phyloP scores from a whole-genome alignment of 92 coral and sea anemone genomes.

The Phenganax subtilis region DNA sequence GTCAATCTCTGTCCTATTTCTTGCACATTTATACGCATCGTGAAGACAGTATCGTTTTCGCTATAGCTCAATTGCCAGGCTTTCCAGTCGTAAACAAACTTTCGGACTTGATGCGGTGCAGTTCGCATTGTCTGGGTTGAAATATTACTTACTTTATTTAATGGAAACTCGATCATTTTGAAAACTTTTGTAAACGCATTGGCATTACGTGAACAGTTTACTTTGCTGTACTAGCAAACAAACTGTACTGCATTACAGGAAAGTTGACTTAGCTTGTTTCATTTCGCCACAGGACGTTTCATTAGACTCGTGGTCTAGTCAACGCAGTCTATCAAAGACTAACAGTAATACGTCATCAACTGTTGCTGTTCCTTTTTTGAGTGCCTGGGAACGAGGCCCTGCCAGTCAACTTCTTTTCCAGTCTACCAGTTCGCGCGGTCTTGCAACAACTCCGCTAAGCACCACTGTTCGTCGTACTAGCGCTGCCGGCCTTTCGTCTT shows the following conservation, averaged over 20 bases:
- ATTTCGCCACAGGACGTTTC: slow-evolving; percentile 12
- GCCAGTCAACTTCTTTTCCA: slow-evolving; percentile 34
- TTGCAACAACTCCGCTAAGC: slow-evolving; percentile 1
- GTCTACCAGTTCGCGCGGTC: slow-evolving; percentile 25
- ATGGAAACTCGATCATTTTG: too few species aligned
- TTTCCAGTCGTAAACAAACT: too few species aligned
- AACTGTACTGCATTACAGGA: background rate
- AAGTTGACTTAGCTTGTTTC: background rate
- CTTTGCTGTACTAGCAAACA: background rate
- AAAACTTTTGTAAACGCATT: too few species aligned
- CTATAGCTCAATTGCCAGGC: too few species aligned
- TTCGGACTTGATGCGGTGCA: too few species aligned
- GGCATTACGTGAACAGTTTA: too few species aligned
- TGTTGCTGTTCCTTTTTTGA: slow-evolving; percentile 1
- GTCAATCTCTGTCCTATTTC: background rate
- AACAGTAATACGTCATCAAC: background rate
- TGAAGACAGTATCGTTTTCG: too few species aligned
- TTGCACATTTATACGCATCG: too few species aligned
- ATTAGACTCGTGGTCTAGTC: slow-evolving; percentile 21
- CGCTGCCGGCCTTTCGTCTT: background rate
- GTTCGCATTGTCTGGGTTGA: too few species aligned
- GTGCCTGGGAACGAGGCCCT: slow-evolving; percentile 36
- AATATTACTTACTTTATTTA: too few species aligned
- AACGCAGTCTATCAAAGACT: slow-evolving; percentile 7
- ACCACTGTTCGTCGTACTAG: slow-evolving; percentile 7